A percentile compares a stretch with the other conserved stretches of the same genome.
These are phyloP conservation scores for Ophion costatus DNA, from an alignment of 2,888 invertebrate genomes.

Conservation along the genomic window DNA sequence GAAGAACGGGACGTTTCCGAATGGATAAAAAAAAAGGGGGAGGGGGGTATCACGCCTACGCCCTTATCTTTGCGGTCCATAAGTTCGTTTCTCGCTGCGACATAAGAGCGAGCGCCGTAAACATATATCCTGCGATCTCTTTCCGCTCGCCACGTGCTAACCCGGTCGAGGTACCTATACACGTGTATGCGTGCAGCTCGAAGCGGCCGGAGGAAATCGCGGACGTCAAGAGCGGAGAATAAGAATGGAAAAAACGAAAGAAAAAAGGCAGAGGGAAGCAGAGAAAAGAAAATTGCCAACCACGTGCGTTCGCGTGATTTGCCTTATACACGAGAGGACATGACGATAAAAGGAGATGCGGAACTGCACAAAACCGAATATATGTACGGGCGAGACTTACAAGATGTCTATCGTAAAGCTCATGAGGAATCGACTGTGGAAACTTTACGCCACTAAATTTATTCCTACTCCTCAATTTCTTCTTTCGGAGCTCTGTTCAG, in stretches of 20 bases:
- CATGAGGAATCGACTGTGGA: neutral
- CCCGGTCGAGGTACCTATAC: neutral
- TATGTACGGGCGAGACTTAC: neutral
- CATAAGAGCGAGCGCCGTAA: slow-evolving; percentile 3
- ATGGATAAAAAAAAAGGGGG: slow-evolving; percentile 9
- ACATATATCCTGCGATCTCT: slow-evolving; percentile 36
- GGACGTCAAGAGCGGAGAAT: slow-evolving; percentile 1
- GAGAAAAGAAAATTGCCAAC: slow-evolving; percentile 3
- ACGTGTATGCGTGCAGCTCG: neutral
- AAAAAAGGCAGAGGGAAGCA: neutral
- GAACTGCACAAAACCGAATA: neutral
- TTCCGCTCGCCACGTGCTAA: slow-evolving; percentile 24
- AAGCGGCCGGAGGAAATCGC: slow-evolving; percentile 19
- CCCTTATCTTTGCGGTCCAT: slow-evolving; percentile 20
- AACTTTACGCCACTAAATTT: too few relatives aligned
- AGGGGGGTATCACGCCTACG: slow-evolving; percentile 25
- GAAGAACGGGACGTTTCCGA: neutral
- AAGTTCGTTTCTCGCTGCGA: slow-evolving; percentile 7
- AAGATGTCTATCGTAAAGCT: neutral
- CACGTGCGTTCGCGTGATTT: slow-evolving; percentile 17
- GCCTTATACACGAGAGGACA: slow-evolving; percentile 14
- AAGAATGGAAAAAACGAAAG: neutral
- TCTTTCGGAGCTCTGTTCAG: too few relatives aligned
- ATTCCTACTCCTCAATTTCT: too few relatives aligned
- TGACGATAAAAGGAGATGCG: slow-evolving; percentile 13